phyloP scores from a whole-genome alignment of 1,140 invertebrate species.

The Apocrypta bakeri region DNA sequence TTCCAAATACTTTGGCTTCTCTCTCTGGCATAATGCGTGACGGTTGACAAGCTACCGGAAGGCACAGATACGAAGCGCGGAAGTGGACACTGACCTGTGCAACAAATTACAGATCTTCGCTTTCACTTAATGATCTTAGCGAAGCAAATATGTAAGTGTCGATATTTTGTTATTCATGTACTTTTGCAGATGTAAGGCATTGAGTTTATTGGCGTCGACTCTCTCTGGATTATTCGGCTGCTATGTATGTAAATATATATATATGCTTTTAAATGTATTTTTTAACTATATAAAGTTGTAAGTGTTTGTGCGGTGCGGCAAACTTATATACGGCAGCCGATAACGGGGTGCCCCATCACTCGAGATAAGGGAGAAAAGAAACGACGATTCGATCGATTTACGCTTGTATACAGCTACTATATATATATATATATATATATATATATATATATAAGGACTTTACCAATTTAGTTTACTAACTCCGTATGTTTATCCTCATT shows the following conservation, averaged over 20 bases:
- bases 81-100: no score
- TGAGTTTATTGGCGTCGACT: not conserved
- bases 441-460: no score
- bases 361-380: slow-evolving; percentile 39
- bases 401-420: not conserved
- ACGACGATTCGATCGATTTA: slow-evolving; percentile 10
- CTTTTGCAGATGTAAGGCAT: not conserved
- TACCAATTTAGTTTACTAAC: no score
- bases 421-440: not conserved
- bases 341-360: slow-evolving; percentile 26
- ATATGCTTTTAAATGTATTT: not conserved
- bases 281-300: not conserved
- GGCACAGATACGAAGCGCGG: no score
- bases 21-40: no score
- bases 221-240: not conserved
- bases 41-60: no score
- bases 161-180: not conserved
- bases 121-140: not conserved
- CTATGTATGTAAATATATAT: no score
- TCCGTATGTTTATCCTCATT: no score
- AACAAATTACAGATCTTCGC: not conserved
- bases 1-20: no score
- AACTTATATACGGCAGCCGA: slow-evolving; percentile 1
- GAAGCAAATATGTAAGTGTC: no score
- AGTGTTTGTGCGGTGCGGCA: not conserved